Conservation (phyloP, 1,140 invertebrate species). For the Sitobion miscanthi region DNA sequence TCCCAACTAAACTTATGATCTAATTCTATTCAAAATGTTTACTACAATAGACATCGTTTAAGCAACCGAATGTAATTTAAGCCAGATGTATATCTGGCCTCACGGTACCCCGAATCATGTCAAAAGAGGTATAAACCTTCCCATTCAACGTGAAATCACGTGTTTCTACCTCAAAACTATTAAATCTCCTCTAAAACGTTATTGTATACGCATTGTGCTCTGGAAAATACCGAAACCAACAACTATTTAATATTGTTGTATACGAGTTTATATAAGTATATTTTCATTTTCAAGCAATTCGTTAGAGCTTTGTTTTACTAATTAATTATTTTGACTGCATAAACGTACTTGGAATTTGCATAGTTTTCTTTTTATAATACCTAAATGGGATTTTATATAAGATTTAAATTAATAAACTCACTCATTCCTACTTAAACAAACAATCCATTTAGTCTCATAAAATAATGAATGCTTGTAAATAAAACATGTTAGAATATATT, state of each 20-base stretch:
- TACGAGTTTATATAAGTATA: not conserved
- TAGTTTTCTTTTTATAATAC: not conserved
- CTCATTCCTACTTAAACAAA: too few relatives aligned
- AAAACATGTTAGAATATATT: not conserved
- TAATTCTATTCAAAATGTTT: constrained; percentile 19
- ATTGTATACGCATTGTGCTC: not conserved
- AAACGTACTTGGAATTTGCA: not conserved
- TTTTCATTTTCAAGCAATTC: not conserved
- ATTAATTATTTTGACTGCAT: not conserved
- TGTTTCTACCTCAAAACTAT: constrained; percentile 17
- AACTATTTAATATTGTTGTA: not conserved
- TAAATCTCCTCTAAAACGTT: not conserved
- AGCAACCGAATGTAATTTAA: constrained; percentile 4
- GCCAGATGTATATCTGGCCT: not conserved
- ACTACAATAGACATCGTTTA: not conserved
- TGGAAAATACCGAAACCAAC: not conserved
- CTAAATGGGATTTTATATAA: not conserved
- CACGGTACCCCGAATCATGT: not conserved
- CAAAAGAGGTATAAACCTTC: not conserved
- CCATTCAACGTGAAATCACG: not conserved
- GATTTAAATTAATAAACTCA: not conserved
- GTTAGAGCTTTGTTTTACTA: not conserved
- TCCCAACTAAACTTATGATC: not conserved
- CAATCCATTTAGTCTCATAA: not conserved
- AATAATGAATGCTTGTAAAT: not conserved